A percentile compares a stretch with the other conserved stretches of the same genome.
These are phyloP conservation scores for Diacarnus erythraeanus DNA, from an alignment of 37 sponge, comb jelly and placozoan genomes.

Conservation along the genomic window DNA sequence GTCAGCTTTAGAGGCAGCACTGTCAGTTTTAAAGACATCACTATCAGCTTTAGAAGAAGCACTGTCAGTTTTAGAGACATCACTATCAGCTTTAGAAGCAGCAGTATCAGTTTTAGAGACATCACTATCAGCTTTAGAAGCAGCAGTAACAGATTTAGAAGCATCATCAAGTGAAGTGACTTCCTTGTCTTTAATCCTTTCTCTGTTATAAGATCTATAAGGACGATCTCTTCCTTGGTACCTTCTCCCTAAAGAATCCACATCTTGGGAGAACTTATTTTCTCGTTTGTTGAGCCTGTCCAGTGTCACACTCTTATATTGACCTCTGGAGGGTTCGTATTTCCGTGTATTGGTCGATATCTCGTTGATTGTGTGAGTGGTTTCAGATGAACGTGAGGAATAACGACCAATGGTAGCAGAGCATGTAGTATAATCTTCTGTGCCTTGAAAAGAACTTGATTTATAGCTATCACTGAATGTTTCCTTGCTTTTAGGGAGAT, in stretches of 20 bases:
- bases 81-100: neutral
- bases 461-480: neutral
- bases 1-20: neutral
- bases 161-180: neutral
- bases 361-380: neutral
- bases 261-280: too few relatives aligned
- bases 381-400: neutral
- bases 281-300: too few relatives aligned
- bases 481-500: neutral
- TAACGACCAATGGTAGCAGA: neutral
- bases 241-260: too few relatives aligned
- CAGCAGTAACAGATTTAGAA: neutral
- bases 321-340: neutral
- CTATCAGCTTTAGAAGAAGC: neutral
- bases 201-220: too few relatives aligned
- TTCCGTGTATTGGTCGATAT: too few relatives aligned
- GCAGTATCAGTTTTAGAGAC: neutral
- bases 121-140: neutral
- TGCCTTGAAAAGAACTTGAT: neutral
- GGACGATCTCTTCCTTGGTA: too few relatives aligned
- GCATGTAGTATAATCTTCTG: neutral
- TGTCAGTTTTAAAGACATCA: neutral
- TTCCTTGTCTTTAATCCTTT: too few relatives aligned
- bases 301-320: neutral
- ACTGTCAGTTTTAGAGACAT: neutral